Evolutionary conservation across 2,113 vertebrate species (phyloP), one percentile per base, ranked within the genome.

Genomic region (Puma concolor): DNA sequence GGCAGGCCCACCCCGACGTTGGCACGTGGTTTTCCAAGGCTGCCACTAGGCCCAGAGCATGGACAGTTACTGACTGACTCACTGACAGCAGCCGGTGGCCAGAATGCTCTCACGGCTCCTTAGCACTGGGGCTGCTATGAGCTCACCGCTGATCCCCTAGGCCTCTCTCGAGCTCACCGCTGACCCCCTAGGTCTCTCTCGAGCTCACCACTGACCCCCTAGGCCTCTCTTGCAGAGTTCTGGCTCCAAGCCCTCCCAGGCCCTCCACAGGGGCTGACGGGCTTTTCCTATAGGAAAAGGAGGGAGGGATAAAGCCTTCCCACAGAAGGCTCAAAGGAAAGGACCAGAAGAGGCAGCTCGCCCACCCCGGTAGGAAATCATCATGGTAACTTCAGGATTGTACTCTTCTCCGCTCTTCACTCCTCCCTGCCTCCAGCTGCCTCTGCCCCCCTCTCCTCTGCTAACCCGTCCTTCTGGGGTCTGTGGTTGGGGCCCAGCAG

Each of bases 51-150:
- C 41, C 87, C 36, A 38, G 36, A 67, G 19, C 71, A 19, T 2
- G 41, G 66, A 67, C 67, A 54, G 79, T 48, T 66, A 14, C 33
- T 21, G 54, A 74, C 84, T 33, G 88, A 71, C 60, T 48, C 79
- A 69, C 15, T 19, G 38, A 79, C 60, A 9, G 5, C 63, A 60
- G 48, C 79, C 63, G 38, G 94, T 15, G 76, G 25, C 66, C 82
- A 54, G 72, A 60, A 91, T 9, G 31, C 27, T 41, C 48, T 33
- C 33, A 33, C 54, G 0, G 1, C 67, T 36, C 84, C 54, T 52
- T 60, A 19, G 31, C 5, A 27, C 27, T 2, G 2, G 63, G 77
- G 31, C 9, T 2, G 2, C 23, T 0, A 0, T 21, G 27, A 48
- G 50, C 38, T 27, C 57, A 8, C 60, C 5, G 4, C 63, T 41